A percentile compares a stretch with the other conserved stretches of the same genome.
These are phyloP conservation scores for Discoglossus pictus DNA, from an alignment of 2,797 vertebrate genomes.

Conservation along the genomic window DNA sequence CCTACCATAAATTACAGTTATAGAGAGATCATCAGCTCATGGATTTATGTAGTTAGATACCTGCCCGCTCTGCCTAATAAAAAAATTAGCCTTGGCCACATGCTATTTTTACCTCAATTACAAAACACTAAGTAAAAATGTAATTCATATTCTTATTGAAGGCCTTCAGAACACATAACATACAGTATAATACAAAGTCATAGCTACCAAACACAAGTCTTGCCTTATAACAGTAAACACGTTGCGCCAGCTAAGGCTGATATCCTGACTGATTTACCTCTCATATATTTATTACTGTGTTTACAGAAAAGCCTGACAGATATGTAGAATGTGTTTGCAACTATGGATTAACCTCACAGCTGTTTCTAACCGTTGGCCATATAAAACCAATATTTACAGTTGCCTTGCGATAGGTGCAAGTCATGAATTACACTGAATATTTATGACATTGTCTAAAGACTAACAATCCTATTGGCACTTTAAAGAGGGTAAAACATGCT, in stretches of 20 bases:
- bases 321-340: slow-evolving; percentile 10
- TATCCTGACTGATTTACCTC: slow-evolving; percentile 42
- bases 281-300: slow-evolving; percentile 38
- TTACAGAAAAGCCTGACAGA: slow-evolving; percentile 23
- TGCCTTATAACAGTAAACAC: slow-evolving; percentile 8
- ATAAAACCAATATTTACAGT: slow-evolving; percentile 45
- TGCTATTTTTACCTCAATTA: too few species aligned
- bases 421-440: slow-evolving; percentile 28
- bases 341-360: slow-evolving; percentile 40
- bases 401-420: slow-evolving; percentile 16
- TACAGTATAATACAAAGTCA: background rate
- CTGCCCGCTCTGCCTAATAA: too few species aligned
- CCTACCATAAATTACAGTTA: too few species aligned
- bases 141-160: too few species aligned
- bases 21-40: too few species aligned
- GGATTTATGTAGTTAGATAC: too few species aligned
- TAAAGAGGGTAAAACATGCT: slow-evolving; percentile 18
- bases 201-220: slow-evolving; percentile 22
- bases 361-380: slow-evolving; percentile 22
- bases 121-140: too few species aligned
- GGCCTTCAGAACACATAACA: too few species aligned
- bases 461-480: slow-evolving; percentile 34
- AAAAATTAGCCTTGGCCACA: too few species aligned
- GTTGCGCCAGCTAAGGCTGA: slow-evolving; percentile 3
- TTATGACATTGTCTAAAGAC: slow-evolving; percentile 38